phyloP scores from a whole-genome alignment of 2,888 invertebrate genomes.

The Xanthorhoe spadicearia region DNA sequence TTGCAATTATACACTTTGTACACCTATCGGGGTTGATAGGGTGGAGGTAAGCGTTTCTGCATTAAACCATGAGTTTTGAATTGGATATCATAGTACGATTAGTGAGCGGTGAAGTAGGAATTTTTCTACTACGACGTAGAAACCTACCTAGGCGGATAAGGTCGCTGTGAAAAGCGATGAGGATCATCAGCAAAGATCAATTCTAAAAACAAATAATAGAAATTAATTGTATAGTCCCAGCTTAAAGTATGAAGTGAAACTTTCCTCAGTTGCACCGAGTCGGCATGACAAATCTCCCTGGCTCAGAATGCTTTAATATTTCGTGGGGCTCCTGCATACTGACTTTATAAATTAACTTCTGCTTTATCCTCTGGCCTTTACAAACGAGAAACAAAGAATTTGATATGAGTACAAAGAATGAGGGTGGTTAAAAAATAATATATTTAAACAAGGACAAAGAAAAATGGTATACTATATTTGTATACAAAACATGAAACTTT shows the following conservation, averaged over 20 bases:
- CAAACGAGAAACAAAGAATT: constrained; percentile 10
- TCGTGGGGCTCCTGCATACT: constrained; percentile 6
- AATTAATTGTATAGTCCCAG: too few species aligned
- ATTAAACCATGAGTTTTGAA: too few species aligned
- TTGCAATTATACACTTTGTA: background rate
- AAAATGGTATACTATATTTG: background rate
- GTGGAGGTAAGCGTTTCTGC: too few species aligned
- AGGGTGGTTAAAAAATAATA: constrained; percentile 4
- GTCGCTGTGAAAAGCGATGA: too few species aligned
- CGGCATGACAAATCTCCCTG: constrained; percentile 8
- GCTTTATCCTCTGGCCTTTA: constrained; percentile 9
- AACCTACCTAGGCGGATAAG: too few species aligned
- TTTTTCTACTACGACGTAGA: too few species aligned
- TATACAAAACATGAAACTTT: too few species aligned
- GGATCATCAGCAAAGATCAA: too few species aligned
- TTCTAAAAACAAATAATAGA: too few species aligned
- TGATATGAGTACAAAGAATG: constrained; percentile 6
- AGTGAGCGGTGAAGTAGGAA: too few species aligned
- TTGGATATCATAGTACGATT: too few species aligned
- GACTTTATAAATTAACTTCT: constrained; percentile 19
- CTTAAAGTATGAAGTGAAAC: background rate
- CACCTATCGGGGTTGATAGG: background rate
- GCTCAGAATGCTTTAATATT: constrained; percentile 8
- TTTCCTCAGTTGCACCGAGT: background rate
- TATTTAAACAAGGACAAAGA: background rate